phyloP scores from a whole-genome alignment of 2,888 invertebrate genomes.

The Caenorhabditis sp. region DNA sequence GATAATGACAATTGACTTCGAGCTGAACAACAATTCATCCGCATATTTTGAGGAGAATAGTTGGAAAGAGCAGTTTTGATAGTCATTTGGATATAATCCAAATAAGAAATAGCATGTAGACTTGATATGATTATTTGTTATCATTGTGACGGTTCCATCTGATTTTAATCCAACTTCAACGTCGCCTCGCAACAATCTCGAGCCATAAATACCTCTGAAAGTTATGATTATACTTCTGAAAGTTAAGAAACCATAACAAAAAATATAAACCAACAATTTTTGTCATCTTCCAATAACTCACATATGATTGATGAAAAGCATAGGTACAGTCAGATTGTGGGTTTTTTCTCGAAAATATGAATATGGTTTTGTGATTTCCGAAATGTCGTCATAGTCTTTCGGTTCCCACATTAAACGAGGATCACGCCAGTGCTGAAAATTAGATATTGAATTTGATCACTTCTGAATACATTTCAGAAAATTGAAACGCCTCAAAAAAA shows the following conservation, averaged over 20 bases:
- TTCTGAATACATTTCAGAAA: too few species aligned
- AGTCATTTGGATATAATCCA: slow-evolving; percentile 31
- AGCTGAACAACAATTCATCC: neutral
- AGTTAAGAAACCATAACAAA: too few species aligned
- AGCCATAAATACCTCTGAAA: neutral
- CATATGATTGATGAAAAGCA: neutral
- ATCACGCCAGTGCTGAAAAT: neutral
- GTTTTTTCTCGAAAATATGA: neutral
- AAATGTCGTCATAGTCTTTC: neutral
- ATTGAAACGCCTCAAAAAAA: too few species aligned
- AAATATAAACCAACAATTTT: too few species aligned
- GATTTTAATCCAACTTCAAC: neutral
- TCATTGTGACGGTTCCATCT: neutral
- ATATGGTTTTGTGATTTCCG: neutral
- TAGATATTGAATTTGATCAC: neutral
- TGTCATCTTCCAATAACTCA: too few species aligned
- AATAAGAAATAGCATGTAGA: slow-evolving; percentile 19
- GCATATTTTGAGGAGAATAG: slow-evolving; percentile 8
- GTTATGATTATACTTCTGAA: too few species aligned
- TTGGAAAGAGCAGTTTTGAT: slow-evolving; percentile 27
- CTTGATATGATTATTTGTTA: neutral
- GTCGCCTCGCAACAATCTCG: neutral
- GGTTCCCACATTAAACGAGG: neutral
- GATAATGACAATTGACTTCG: neutral
- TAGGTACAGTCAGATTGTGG: neutral